A percentile compares a stretch with the other conserved stretches of the same genome.
These are phyloP conservation scores for Macaria notata DNA, from an alignment of 2,888 invertebrate genomes.

Conservation along the genomic window DNA sequence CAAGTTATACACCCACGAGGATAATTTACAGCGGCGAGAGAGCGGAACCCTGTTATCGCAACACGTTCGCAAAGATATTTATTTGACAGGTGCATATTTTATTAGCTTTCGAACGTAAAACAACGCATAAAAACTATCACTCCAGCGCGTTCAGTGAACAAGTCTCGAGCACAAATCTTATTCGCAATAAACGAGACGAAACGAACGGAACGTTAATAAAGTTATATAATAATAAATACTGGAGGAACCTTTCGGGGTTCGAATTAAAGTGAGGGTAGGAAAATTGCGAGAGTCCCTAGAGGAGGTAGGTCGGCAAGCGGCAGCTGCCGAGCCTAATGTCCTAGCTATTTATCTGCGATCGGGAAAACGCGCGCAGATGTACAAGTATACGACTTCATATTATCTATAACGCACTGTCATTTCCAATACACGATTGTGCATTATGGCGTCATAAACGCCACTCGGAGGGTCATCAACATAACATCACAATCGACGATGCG, in stretches of 20 bases:
- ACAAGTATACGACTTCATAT: constrained; percentile 47
- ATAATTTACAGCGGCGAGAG: constrained; percentile 50
- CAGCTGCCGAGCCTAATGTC: constrained; percentile 77
- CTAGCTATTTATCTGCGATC: constrained; percentile 77
- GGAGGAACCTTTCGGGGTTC: constrained; percentile 76
- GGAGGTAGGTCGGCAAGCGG: constrained; percentile 60
- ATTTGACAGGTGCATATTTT: constrained; percentile 64
- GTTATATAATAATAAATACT: constrained; percentile 79
- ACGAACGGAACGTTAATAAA: constrained; percentile 73
- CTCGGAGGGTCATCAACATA: constrained; percentile 41
- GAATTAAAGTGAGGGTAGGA: constrained; percentile 79
- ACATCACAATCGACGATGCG: constrained; percentile 28
- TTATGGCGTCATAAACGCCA: constrained; percentile 45
- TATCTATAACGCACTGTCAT: constrained; percentile 38
- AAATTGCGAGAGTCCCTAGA: constrained; percentile 75
- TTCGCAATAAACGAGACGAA: constrained; percentile 56
- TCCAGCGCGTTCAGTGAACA: constrained; percentile 41
- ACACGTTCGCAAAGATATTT: constrained; percentile 56
- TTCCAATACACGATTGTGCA: constrained; percentile 25
- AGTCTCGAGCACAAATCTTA: constrained; percentile 61
- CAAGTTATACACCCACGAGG: constrained; percentile 47
- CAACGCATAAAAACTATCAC: constrained; percentile 62
- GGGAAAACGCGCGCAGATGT: constrained; percentile 56
- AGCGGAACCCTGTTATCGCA: constrained; percentile 52
- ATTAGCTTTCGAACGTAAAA: constrained; percentile 59